These are phyloP conservation scores for Eidolon dupreanum DNA, from an alignment of 2,797 vertebrate species.

Conservation along the genomic window DNA sequence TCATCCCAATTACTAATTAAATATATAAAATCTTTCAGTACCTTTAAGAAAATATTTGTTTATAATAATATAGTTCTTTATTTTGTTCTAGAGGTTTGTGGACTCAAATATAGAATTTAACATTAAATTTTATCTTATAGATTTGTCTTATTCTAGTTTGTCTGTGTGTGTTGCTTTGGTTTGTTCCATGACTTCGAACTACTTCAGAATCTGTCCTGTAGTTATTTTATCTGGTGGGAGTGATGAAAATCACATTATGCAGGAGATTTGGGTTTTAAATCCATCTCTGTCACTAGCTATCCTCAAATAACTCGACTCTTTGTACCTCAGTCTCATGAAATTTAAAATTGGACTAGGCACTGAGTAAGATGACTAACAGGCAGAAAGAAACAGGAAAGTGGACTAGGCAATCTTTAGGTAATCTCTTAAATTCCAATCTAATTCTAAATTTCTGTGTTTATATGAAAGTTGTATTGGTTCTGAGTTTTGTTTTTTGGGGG, in stretches of 20 bases:
- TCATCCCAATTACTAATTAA: background rate
- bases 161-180: background rate
- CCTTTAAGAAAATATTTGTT: background rate
- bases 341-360: conserved; percentile 12
- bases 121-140: background rate
- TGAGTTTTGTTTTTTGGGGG: background rate
- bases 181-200: background rate
- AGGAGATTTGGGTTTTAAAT: background rate
- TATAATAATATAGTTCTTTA: background rate
- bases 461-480: background rate
- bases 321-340: background rate
- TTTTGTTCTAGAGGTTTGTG: background rate
- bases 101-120: background rate
- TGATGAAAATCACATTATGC: background rate
- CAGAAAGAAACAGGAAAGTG: background rate
- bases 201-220: background rate
- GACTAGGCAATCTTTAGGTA: background rate
- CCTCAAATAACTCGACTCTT: background rate
- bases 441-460: background rate
- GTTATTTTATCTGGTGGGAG: background rate
- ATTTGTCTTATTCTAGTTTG: background rate
- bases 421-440: background rate
- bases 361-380: no score
- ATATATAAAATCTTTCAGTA: background rate
- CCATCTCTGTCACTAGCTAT: background rate